A percentile compares a stretch with the other conserved stretches of the same genome.
These are phyloP conservation scores for Poeciliopsis presidionis DNA, from an alignment of 2,797 vertebrate genomes.

Conservation along the genomic window DNA sequence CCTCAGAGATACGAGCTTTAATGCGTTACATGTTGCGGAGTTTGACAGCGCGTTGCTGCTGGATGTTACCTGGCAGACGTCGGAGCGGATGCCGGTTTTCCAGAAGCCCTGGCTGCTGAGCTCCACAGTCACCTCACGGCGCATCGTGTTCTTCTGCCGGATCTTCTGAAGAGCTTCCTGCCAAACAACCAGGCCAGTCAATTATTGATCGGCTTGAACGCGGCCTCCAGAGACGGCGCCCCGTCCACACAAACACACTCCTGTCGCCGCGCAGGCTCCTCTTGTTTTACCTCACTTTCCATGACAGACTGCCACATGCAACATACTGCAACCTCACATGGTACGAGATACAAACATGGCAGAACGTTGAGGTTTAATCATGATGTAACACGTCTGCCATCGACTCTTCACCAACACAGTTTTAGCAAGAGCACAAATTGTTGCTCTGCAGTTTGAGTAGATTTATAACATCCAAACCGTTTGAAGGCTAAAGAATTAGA, in stretches of 20 bases:
- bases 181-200: conserved; percentile 63
- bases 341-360: conserved; percentile 29
- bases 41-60: not conserved
- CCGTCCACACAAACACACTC: conserved; percentile 25
- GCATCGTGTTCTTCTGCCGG: conserved; percentile 99
- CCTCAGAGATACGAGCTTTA: not conserved
- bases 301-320: conserved; percentile 55
- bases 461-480: not conserved
- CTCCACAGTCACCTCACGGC: conserved; percentile 97
- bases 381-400: not conserved
- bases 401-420: not conserved
- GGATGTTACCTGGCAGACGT: conserved; percentile 92
- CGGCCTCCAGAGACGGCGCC: conserved; percentile 56
- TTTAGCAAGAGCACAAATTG: not conserved
- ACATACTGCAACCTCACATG: conserved; percentile 54
- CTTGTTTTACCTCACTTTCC: conserved; percentile 8
- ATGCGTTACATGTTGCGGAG: not conserved
- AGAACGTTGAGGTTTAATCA: conserved; percentile 3
- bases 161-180: conserved; percentile 98
- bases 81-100: conserved; percentile 97
- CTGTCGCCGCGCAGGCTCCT: not conserved
- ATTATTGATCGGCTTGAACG: conserved; percentile 67
- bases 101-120: conserved; percentile 98
- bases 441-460: not conserved
- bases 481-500: not conserved